These are phyloP conservation scores for Leptoclinus maculatus DNA, from an alignment of 2,797 vertebrate species.

Conservation along the genomic window DNA sequence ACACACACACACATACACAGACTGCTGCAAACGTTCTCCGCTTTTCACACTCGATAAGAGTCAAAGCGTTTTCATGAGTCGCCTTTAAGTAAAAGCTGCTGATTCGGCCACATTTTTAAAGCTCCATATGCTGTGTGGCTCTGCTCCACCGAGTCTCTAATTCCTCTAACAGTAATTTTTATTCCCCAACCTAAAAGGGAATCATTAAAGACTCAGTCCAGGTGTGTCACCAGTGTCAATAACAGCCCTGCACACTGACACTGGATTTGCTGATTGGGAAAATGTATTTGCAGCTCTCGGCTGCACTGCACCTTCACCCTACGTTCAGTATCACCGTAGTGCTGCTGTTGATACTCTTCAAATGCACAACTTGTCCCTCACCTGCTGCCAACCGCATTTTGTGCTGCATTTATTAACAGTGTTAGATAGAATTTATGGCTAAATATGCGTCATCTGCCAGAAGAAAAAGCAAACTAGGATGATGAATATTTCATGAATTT, in stretches of 20 bases:
- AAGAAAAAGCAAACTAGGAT: background rate
- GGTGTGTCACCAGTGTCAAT: constrained; percentile 36
- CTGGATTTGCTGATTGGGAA: constrained; percentile 22
- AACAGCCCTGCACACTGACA: background rate
- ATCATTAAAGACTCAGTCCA: constrained; percentile 42
- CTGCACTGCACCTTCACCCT: background rate
- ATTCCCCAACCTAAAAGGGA: constrained; percentile 33
- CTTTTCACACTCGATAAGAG: constrained; percentile 31
- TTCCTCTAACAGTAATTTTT: constrained; percentile 51
- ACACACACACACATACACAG: background rate
- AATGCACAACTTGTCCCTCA: background rate
- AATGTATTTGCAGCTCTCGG: constrained; percentile 11
- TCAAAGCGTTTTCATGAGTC: constrained; percentile 42
- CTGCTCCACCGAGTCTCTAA: constrained; percentile 53
- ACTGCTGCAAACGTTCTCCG: background rate
- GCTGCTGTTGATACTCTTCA: background rate
- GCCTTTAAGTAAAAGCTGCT: constrained; percentile 65
- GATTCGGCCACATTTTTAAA: constrained; percentile 63
- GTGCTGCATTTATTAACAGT: background rate
- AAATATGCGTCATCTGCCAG: background rate
- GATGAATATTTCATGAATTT: background rate
- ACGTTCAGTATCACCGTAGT: background rate
- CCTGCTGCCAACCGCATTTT: background rate
- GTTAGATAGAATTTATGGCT: background rate
- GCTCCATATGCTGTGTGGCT: constrained; percentile 61